Evolutionary conservation across 2,113 vertebrate species (phyloP), one percentile per base, ranked within the genome.

Genomic region (Cinclus mexicanus): DNA sequence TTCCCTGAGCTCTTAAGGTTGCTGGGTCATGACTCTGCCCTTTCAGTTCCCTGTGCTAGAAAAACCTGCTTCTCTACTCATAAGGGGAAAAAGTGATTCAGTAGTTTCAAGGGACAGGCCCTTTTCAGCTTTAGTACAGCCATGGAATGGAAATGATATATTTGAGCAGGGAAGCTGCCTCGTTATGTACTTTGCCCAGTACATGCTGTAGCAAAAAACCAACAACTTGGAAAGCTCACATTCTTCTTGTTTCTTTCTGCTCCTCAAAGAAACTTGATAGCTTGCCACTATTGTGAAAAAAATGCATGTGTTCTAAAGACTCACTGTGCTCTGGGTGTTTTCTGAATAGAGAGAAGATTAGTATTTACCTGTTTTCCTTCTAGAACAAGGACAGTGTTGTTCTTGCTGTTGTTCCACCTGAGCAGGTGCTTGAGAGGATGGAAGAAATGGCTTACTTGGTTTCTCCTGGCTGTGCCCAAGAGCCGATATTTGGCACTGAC

Each of bases 201-300:
- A 44, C 0, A 2, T 18, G 13, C 17, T 5, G 2, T 67, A 75
- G 53, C 35, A 68, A 61, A 92, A 77, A 31, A 37, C 35, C 35
- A 61, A 89, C 77, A 83, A 13, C 31, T 89, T 64, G 89, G 75
- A 37, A 86, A 88, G 24, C 44, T 86, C 63, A 25, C 22, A 25
- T 83, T 80, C 49, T 64, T 64, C 37, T 77, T 39, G 12, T 61
- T 76, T 85, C 16, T 75, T 71, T 76, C 24, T 82, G n/a, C 25
- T 92, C 24, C 46, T 81, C 72, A 49, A 31, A 81, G 46, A 77
- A 57, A 50, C 42, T 17, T 35, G 33, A 59, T 24, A 78, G 12
- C 31, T 42, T 71, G 39, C 24, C 7, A 4, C 72, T 64, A 8
- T 17, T 78, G 28, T n/a, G 44, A 65, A 29, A 0, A 0, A 1